Conservation (phyloP, 2,888 invertebrate species). For the Melanophora roralis region DNA sequence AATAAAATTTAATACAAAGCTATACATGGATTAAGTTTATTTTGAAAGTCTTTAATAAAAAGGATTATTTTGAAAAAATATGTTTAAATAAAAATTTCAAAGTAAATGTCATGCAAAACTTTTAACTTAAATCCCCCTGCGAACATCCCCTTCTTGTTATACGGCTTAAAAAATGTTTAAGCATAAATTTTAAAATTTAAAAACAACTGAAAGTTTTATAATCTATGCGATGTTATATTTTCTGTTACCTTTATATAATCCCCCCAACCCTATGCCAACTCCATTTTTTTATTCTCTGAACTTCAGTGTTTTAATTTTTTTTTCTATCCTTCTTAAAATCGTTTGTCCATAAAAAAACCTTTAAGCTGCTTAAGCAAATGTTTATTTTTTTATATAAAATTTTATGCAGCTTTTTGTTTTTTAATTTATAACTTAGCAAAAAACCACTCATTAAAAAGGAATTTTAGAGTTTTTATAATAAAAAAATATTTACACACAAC, state of each 20-base stretch:
- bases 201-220: too few species aligned
- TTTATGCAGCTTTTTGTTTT: conserved; percentile 30
- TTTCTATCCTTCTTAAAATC: not conserved
- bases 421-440: conserved; percentile 34
- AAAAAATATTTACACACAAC: conserved; percentile 24
- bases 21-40: too few species aligned
- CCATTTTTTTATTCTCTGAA: not conserved
- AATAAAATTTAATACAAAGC: too few species aligned
- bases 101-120: too few species aligned
- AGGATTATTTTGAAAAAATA: too few species aligned
- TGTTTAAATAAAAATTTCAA: too few species aligned
- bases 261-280: not conserved
- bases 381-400: conserved; percentile 41
- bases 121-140: too few species aligned
- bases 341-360: conserved; percentile 40
- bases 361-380: conserved; percentile 56
- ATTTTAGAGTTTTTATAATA: conserved; percentile 52
- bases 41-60: too few species aligned
- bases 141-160: too few species aligned
- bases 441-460: conserved; percentile 64
- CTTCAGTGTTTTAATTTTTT: not conserved
- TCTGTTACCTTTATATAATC: not conserved
- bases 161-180: too few species aligned
- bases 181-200: too few species aligned
- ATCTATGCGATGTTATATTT: not conserved